A percentile compares a stretch with the other conserved stretches of the same genome.
Evolutionary conservation across 1,140 invertebrate genomes (phyloP).

Genomic region (Anoplolepis gracilipes): DNA sequence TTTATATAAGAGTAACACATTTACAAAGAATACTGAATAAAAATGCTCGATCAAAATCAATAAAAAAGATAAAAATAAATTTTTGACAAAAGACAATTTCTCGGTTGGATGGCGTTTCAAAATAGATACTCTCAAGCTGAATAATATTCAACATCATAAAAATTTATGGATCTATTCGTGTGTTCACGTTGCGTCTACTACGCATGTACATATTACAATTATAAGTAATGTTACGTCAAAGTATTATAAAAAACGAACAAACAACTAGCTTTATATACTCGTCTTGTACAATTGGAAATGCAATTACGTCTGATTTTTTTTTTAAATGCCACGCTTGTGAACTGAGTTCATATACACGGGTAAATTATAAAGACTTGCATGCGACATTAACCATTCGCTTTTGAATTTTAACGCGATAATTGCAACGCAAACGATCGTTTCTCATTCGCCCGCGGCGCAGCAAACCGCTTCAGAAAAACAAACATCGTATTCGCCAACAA

Average conservation of each 20-base stretch:
- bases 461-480: slow-evolving; percentile 40
- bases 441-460: slow-evolving; percentile 22
- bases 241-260: neutral
- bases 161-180: neutral
- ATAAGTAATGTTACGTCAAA: neutral
- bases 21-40: neutral
- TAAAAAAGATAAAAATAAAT: neutral
- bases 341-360: neutral
- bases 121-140: neutral
- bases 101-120: neutral
- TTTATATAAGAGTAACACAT: neutral
- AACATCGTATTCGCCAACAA: neutral
- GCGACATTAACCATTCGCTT: slow-evolving; percentile 32
- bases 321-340: neutral
- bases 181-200: too few species aligned
- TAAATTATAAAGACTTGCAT: slow-evolving; percentile 38
- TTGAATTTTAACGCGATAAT: slow-evolving; percentile 48
- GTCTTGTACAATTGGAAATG: neutral
- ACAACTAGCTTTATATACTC: neutral
- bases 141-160: neutral
- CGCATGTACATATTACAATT: neutral
- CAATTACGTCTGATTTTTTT: slow-evolving; percentile 34
- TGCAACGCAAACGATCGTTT: slow-evolving; percentile 43
- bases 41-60: neutral
- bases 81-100: neutral